phyloP scores from a whole-genome alignment of 2,797 vertebrate species.

The Loris lydekkerianus region DNA sequence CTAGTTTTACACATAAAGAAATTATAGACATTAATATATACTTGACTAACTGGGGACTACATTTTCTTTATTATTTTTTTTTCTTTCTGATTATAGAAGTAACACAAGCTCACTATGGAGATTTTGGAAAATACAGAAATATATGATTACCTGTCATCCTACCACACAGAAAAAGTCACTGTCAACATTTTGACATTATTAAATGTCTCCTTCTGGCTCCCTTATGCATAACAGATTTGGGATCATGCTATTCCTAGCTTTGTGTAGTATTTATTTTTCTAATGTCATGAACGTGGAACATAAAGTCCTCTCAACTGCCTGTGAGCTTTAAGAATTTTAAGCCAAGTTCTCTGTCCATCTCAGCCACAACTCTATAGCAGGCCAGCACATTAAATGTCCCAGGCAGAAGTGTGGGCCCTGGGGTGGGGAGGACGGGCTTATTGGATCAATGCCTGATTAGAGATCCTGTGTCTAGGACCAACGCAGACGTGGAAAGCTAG shows the following conservation, averaged over 20 bases:
- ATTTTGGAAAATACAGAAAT: conserved; percentile 38
- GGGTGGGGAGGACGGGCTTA: not conserved
- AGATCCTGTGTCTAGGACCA: not conserved
- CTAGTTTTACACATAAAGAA: not conserved
- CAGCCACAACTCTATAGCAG: not conserved
- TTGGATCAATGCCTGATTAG: not conserved
- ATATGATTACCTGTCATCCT: not conserved
- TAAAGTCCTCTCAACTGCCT: not conserved
- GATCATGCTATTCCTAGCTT: not conserved
- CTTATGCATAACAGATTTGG: not conserved
- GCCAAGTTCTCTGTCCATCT: not conserved
- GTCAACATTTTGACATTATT: not conserved
- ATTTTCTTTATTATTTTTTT: conserved; percentile 4
- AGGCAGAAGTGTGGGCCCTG: not conserved
- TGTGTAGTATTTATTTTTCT: not conserved
- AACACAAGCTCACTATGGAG: not conserved
- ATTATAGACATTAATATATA: not conserved
- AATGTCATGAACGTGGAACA: too few relatives aligned
- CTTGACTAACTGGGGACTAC: not conserved
- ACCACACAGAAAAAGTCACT: not conserved
- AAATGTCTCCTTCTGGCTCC: not conserved
- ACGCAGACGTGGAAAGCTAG: not conserved
- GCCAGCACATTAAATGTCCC: not conserved
- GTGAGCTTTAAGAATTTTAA: not conserved
- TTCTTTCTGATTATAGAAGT: conserved; percentile 20